Base-by-base conservation (phyloP, 1,140 invertebrate genomes). In the Bombus cullumanus region DNA sequence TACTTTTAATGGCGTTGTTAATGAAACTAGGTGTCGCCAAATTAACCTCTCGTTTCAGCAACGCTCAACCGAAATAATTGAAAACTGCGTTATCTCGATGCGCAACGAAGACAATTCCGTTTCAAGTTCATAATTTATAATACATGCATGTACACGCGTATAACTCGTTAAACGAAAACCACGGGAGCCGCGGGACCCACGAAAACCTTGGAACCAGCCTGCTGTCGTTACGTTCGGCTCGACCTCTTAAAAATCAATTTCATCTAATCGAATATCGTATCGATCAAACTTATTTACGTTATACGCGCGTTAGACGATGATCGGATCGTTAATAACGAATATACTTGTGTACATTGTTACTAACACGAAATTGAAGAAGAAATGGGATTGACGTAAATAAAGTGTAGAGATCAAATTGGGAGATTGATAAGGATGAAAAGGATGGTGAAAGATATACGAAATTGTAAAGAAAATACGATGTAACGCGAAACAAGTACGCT, bases 1-100 rank as follows among this genome's bases (percentile, higher is more conserved):
- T 95, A 95, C 94, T 95, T 95, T 95, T 95, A 95, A 95, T 95
- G 93, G 94, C 93, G 94, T 95, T 95, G 94, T 95, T 95, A 95
- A 94, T 95, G 94, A 95, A 95, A 95, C 94, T 94, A 94, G 94
- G 94, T 94, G 94, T 95, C 93, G 93, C 94, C 94, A 94, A 95
- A 95, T 95, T 95, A 95, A 95, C 94, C 92, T 93, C 93, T 92
- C 94, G 92, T 95, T 95, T 90, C 93, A 92, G 92, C 80, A 92
- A 93, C 91, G 92, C 94, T 95, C 94, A 94, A 95, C 94, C 88
- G 68, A 80, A 69, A 90, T 53, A 53, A 53, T 86, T 31, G 72
- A 79, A 90, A 73, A 68, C 68, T 13, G 25, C 22, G 3, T 28
- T 68, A 53, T 13, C 57, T 25, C 25, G 41, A 28, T 3, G n/a